Base-by-base conservation (phyloP, 2,888 invertebrate species). In the Pollenia amentaria region DNA sequence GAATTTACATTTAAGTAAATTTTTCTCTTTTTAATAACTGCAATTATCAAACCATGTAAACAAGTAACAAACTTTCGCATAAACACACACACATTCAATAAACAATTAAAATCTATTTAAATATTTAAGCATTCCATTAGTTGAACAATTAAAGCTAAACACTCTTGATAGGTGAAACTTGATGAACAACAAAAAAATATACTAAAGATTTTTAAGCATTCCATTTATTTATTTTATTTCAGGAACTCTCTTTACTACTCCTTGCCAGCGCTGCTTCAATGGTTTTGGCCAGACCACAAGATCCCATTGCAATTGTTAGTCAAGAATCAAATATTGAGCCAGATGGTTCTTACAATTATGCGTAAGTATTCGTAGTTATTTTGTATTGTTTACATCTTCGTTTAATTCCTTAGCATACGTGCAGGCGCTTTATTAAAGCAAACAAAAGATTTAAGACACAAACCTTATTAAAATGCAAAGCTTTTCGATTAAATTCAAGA, bases 301-400 rank as follows among this genome's bases (percentile, higher is more conserved):
- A 95, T 42, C 95, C 95, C 90, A 95, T 95, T 69, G 95, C 95
- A 83, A 96, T 96, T 87, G 92, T 96, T 85, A 95, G 95, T 89
- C 96, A 96, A 92, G 95, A 95, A 85, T 96, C 96, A 85, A 96
- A 96, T 89, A 95, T 96, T 89, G 95, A 95, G 90, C 95, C 96
- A 1, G 96, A 96, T 92, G 96, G 96, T 85, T 95, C 96, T 53
- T 96, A 96, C 90, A 95, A 95, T 92, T 96, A 95, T 94, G 96
- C 95, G 96, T 96, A 93, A 93, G 91, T 90, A 79, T 72, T 57
- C 29, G 29, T 29, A 16, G 10, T 48, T 78, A 38, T 18, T 18
- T 48, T 29, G 0, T 18, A 21, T 7, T 42, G 2, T 73, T 40
- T 51, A 12, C 3, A 14, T 3, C 44, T 16, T 38, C 21, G 46